These are phyloP conservation scores for Corydoras sp. DNA, from an alignment of 2,113 vertebrate species.

Conservation along the genomic window DNA sequence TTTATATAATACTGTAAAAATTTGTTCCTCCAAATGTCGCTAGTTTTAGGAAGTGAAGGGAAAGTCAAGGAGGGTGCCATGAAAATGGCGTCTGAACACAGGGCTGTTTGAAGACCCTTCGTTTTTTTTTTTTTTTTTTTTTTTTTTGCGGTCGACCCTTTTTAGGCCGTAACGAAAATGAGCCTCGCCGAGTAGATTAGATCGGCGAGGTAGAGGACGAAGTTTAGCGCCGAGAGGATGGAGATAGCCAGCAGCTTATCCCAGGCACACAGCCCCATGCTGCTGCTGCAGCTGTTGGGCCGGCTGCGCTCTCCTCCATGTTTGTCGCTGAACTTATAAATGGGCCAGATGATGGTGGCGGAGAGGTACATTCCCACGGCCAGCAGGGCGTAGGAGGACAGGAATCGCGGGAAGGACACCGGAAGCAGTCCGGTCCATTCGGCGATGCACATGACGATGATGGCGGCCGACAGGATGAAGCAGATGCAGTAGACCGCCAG, in stretches of 20 bases:
- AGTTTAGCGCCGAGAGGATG: slow-evolving; percentile 74
- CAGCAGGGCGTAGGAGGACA: slow-evolving; percentile 73
- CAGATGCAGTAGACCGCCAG: slow-evolving; percentile 83
- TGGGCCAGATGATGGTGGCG: slow-evolving; percentile 79
- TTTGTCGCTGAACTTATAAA: slow-evolving; percentile 74
- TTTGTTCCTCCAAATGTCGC: too few species aligned
- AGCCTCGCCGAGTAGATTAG: slow-evolving; percentile 77
- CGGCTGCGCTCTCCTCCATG: slow-evolving; percentile 45
- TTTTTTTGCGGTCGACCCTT: too few species aligned
- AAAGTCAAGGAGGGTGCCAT: too few species aligned
- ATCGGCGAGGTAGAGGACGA: slow-evolving; percentile 78
- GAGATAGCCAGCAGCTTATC: slow-evolving; percentile 72
- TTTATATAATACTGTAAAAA: too few species aligned
- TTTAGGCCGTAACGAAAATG: slow-evolving; percentile 71
- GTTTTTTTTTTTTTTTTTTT: too few species aligned
- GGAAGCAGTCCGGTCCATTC: slow-evolving; percentile 79
- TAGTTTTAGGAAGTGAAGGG: too few species aligned
- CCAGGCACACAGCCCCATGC: slow-evolving; percentile 51
- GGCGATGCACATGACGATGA: slow-evolving; percentile 77
- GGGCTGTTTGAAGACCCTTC: too few species aligned
- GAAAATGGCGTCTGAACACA: too few species aligned
- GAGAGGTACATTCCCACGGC: slow-evolving; percentile 74
- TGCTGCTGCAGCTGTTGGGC: accelerated
- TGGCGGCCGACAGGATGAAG: slow-evolving; percentile 76
- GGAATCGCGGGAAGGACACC: slow-evolving; percentile 75